Conservation (phyloP, 2,113 vertebrate genomes). For the Pycnonotus jocosus region DNA sequence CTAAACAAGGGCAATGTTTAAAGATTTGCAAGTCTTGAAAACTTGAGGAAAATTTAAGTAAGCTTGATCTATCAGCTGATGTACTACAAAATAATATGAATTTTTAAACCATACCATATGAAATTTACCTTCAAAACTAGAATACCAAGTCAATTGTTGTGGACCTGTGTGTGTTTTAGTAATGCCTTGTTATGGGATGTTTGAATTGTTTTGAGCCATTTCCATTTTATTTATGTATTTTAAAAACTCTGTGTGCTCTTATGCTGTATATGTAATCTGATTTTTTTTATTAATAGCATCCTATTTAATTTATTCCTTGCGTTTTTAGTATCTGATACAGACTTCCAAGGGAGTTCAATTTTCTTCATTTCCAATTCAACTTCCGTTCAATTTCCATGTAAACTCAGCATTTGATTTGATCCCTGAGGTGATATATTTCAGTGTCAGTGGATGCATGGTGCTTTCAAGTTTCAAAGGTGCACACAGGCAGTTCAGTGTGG, state of each 20-base stretch:
- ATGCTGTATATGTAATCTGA: background rate
- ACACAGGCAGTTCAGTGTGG: background rate
- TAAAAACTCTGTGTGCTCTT: background rate
- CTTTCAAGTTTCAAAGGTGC: background rate
- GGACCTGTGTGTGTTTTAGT: background rate
- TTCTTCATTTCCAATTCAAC: background rate
- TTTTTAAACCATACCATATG: background rate
- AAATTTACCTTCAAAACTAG: background rate
- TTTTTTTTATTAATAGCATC: background rate
- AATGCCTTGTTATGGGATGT: background rate
- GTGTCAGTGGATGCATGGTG: background rate
- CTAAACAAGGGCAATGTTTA: background rate
- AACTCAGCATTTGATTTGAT: background rate
- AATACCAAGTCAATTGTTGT: background rate
- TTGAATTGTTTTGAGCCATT: background rate
- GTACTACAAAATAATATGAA: background rate
- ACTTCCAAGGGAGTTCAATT: background rate
- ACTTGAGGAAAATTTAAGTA: background rate
- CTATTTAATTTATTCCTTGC: background rate
- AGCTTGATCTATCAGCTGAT: background rate
- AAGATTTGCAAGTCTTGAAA: background rate
- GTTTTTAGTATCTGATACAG: background rate
- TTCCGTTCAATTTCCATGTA: background rate
- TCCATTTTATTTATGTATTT: background rate
- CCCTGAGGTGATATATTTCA: background rate